These are phyloP conservation scores for Drosophila subpulchrella DNA, from an alignment of 1,140 invertebrate genomes.

Conservation along the genomic window DNA sequence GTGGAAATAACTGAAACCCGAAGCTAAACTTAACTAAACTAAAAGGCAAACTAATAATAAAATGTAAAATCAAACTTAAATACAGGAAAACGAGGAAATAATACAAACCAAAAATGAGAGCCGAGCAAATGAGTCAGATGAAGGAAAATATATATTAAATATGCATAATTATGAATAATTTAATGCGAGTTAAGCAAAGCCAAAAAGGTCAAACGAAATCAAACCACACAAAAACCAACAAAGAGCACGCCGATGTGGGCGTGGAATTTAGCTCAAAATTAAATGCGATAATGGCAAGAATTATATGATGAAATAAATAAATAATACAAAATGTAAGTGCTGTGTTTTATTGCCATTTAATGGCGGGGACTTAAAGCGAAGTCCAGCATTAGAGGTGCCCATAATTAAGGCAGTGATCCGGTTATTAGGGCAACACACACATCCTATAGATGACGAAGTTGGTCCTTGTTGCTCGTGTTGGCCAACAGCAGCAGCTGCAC, in stretches of 20 bases:
- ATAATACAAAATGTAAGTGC: constrained; percentile 45
- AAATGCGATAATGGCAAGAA: constrained; percentile 71
- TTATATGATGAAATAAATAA: constrained; percentile 79
- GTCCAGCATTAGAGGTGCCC: constrained; percentile 24
- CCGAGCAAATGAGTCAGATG: constrained; percentile 36
- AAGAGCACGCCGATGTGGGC: constrained; percentile 57
- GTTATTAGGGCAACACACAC: constrained; percentile 31
- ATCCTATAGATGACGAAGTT: constrained; percentile 24
- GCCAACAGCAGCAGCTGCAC: constrained; percentile 49
- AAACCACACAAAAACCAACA: constrained; percentile 67
- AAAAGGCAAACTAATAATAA: constrained; percentile 56
- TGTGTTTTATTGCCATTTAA: constrained; percentile 7
- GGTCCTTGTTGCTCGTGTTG: constrained; percentile 47
- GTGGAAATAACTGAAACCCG: constrained; percentile 27
- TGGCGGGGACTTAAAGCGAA: not conserved
- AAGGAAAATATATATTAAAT: constrained; percentile 57
- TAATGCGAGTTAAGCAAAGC: constrained; percentile 63
- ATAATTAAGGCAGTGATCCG: constrained; percentile 63
- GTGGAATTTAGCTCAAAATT: constrained; percentile 77
- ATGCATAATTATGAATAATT: constrained; percentile 70
- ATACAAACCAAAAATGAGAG: constrained; percentile 9
- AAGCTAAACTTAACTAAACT: constrained; percentile 45
- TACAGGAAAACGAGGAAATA: constrained; percentile 66
- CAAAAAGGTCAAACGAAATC: constrained; percentile 64
- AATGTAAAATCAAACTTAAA: constrained; percentile 80